Conservation (phyloP, 1,140 invertebrate species). For the Delia radicum region DNA sequence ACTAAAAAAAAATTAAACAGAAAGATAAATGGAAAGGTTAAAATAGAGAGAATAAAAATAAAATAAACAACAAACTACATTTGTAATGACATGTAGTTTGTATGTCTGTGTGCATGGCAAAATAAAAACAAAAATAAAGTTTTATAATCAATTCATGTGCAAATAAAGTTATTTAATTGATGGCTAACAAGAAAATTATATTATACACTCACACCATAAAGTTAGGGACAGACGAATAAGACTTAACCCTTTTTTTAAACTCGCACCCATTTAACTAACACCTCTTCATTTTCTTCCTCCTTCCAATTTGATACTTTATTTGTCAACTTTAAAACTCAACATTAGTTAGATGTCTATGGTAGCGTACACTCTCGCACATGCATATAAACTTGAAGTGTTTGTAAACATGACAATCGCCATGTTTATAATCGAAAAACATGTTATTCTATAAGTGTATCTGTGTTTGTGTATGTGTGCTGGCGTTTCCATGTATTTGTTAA, state of each 20-base stretch:
- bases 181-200: constrained; percentile 22
- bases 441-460: background rate
- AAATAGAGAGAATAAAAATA: too few species aligned
- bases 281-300: background rate
- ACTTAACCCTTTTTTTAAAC: background rate
- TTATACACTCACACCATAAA: background rate
- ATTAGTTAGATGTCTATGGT: background rate
- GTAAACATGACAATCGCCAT: constrained; percentile 24
- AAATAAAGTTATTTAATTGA: constrained; percentile 27
- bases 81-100: too few species aligned
- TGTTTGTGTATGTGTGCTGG: background rate
- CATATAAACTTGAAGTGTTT: background rate
- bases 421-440: background rate
- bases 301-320: background rate
- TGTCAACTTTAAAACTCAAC: background rate
- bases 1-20: background rate
- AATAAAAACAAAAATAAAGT: background rate
- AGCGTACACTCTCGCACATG: too few species aligned
- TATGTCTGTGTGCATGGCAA: background rate
- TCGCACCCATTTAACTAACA: background rate
- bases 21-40: constrained; percentile 4
- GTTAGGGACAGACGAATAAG: background rate
- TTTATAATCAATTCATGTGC: constrained; percentile 16
- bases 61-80: background rate
- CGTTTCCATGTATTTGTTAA: background rate